Percentiles rank a stretch among this genome's conserved stretches.
phyloP scores from a whole-genome alignment of 2,888 invertebrate genomes.

The Caenorhabditis angaria region DNA sequence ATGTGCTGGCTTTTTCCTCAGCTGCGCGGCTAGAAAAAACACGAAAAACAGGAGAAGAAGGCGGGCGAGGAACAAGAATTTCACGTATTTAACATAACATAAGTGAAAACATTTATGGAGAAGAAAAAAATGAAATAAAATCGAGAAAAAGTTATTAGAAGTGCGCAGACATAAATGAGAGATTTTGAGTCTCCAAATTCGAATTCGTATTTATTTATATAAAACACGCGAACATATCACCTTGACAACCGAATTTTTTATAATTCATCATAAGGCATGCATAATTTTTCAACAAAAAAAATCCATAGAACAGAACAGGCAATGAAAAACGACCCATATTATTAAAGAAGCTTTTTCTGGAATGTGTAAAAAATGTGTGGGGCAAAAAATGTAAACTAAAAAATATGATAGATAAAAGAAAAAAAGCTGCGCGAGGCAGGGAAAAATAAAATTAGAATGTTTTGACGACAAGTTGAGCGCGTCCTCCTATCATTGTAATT shows the following conservation, averaged over 20 bases:
- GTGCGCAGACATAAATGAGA: background rate
- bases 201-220: too few species aligned
- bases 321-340: background rate
- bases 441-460: constrained; percentile 34
- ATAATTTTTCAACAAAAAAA: constrained; percentile 5
- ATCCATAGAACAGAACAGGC: background rate
- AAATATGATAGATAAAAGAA: constrained; percentile 14
- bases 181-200: too few species aligned
- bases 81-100: too few species aligned
- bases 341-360: background rate
- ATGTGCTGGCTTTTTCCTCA: background rate
- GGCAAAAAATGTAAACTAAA: background rate
- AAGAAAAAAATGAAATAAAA: background rate
- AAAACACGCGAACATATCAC: too few species aligned
- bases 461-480: constrained; percentile 62
- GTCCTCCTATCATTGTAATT: constrained; percentile 67
- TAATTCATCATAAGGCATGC: constrained; percentile 14
- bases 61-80: background rate
- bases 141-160: constrained; percentile 4
- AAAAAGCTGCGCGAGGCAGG: too few species aligned
- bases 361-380: constrained; percentile 1
- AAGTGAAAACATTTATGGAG: too few species aligned
- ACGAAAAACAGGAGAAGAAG: background rate
- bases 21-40: background rate
- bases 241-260: too few species aligned